Percentiles rank a stretch among this genome's conserved stretches.
Conservation (phyloP, 2,797 vertebrate species). For the Melanotaenia trifasciata region DNA sequence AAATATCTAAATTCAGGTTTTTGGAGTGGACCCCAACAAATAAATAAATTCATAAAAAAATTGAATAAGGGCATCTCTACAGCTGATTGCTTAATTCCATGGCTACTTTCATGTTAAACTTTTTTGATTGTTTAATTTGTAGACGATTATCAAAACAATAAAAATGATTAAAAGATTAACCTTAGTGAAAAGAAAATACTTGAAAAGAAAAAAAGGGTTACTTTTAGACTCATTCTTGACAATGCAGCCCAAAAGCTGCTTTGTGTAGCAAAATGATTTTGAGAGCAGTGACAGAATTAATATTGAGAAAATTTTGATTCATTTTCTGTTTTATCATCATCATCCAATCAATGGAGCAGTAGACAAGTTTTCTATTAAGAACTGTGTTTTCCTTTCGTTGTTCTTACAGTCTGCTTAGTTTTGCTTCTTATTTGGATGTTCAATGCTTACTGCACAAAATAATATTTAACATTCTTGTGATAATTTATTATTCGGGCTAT, state of each 20-base stretch:
- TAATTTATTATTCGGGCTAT: conserved; percentile 25
- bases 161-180: background rate
- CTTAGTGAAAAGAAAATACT: background rate
- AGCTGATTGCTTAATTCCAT: background rate
- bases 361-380: background rate
- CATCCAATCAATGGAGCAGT: conserved; percentile 7
- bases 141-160: background rate
- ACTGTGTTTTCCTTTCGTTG: background rate
- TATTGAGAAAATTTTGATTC: conserved; percentile 20
- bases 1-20: background rate
- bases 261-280: background rate
- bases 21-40: background rate
- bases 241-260: conserved; percentile 27
- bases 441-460: background rate
- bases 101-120: background rate
- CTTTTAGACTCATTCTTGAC: conserved; percentile 20
- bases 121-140: background rate
- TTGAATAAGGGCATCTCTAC: background rate
- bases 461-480: conserved; percentile 23
- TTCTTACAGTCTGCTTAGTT: background rate
- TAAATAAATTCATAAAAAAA: background rate
- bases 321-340: conserved; percentile 11
- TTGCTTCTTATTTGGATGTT: background rate
- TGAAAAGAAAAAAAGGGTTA: background rate
- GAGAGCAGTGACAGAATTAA: conserved; percentile 5